Evolutionary conservation across 2,113 vertebrate species (phyloP).

Genomic region (Stegostoma tigrinum): DNA sequence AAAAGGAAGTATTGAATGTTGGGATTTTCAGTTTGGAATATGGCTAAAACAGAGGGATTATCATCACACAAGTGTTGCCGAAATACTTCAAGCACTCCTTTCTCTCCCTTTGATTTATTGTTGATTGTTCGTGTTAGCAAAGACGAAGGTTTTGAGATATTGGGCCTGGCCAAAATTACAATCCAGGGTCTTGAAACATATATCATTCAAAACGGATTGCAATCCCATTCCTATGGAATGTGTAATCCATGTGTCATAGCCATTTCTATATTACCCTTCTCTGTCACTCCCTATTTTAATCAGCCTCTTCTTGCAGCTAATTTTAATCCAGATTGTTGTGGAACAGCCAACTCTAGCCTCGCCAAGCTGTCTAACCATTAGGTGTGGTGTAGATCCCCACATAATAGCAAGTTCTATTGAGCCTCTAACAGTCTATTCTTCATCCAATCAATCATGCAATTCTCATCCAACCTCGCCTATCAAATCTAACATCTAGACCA

Average conservation of each 20-base stretch:
- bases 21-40: background rate
- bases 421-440: background rate
- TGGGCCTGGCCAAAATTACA: background rate
- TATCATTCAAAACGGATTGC: background rate
- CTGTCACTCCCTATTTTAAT: background rate
- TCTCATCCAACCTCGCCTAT: background rate
- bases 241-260: background rate
- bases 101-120: background rate
- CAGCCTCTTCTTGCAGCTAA: background rate
- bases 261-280: background rate
- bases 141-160: background rate
- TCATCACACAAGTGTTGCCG: background rate
- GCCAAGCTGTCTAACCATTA: background rate
- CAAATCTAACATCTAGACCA: background rate
- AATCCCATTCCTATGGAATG: background rate
- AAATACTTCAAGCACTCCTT: background rate
- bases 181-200: background rate
- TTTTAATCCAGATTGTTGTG: background rate
- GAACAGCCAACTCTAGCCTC: background rate
- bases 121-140: background rate
- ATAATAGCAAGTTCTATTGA: background rate
- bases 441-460: background rate
- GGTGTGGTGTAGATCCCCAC: background rate
- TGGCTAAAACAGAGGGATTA: background rate
- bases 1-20: background rate